Evolutionary conservation across 2,888 invertebrate species (phyloP), one percentile per base, ranked within the genome.

Genomic region (Drosophila macrospina): DNA sequence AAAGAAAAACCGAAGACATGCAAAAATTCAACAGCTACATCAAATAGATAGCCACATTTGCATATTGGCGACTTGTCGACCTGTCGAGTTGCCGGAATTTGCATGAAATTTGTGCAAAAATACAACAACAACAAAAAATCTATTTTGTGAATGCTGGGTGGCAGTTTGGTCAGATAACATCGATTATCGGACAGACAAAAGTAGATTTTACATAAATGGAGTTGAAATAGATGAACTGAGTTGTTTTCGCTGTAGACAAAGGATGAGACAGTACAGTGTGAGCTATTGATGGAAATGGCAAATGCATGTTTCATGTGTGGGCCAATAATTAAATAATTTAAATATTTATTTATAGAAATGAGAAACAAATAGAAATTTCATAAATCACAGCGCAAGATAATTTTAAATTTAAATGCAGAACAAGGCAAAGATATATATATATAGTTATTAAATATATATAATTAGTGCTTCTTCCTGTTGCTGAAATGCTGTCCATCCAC

Each of bases 1-100:
- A 74, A 63, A 41, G 65, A 56, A 69, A 59, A 66, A 64, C 60
- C 48, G 62, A 69, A 62, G 72, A 80, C 69, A 79, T 75, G 59
- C 76, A 64, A 71, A 74, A 56, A 41, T 39, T 67, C 55, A 55
- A 47, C 45, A 67, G 72, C 71, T 72, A 67, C 59, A 77, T 41
- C 52, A 63, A 61, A 69, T 63, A 63, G 70, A 69, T 71, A 62
- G 54, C 52, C 24, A 45, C n/a, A 72, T 76, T 78, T 74, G 78
- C 75, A 78, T 70, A 63, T 50, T 50, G 39, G 20, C 30, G 41
- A 66, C 66, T 63, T 76, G 65, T 36, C 62, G 44, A 20, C 2
- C 3, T 20, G 20, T 20, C 20, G 3, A 20, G 70, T 63, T 76
- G 65, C 36, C 62, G 44, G 48, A 52, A 61, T 78, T 64, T 51